Evolutionary conservation across 1,140 invertebrate species (phyloP).

Genomic region (Proctacanthus coquilletti): DNA sequence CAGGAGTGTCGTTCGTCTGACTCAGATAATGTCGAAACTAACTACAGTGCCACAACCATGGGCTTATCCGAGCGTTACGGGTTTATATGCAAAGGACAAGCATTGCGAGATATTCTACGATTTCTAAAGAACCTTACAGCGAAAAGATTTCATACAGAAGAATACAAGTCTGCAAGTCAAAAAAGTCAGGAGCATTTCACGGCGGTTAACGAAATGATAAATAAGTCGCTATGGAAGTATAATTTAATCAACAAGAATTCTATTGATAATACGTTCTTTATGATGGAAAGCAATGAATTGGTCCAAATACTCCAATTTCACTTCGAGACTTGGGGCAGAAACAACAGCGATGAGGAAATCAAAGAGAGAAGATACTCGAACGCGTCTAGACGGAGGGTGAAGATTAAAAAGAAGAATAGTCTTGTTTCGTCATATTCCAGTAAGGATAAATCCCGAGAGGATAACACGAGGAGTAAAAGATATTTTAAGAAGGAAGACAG

Average conservation of each 20-base stretch:
- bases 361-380: slow-evolving; percentile 17
- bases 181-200: slow-evolving; percentile 16
- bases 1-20: neutral
- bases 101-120: slow-evolving; percentile 16
- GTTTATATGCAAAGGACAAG: slow-evolving; percentile 18
- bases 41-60: slow-evolving; percentile 3
- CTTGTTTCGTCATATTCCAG: slow-evolving; percentile 7
- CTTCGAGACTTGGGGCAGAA: slow-evolving; percentile 13
- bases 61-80: slow-evolving; percentile 14
- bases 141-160: slow-evolving; percentile 23
- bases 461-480: neutral
- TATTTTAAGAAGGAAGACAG: slow-evolving; percentile 6
- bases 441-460: too few species aligned
- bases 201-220: slow-evolving; percentile 17
- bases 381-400: slow-evolving; percentile 15
- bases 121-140: slow-evolving; percentile 20
- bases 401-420: slow-evolving; percentile 11
- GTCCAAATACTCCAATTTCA: slow-evolving; percentile 19
- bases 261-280: neutral
- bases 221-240: slow-evolving; percentile 22
- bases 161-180: slow-evolving; percentile 15
- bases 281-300: slow-evolving; percentile 17
- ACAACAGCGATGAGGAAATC: slow-evolving; percentile 25
- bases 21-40: slow-evolving; percentile 7
- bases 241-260: slow-evolving; percentile 11